phyloP scores from a whole-genome alignment of 30 jellyfish, hydroid and myxozoan genomes.

The Hydractinia symbiolongicarpus region DNA sequence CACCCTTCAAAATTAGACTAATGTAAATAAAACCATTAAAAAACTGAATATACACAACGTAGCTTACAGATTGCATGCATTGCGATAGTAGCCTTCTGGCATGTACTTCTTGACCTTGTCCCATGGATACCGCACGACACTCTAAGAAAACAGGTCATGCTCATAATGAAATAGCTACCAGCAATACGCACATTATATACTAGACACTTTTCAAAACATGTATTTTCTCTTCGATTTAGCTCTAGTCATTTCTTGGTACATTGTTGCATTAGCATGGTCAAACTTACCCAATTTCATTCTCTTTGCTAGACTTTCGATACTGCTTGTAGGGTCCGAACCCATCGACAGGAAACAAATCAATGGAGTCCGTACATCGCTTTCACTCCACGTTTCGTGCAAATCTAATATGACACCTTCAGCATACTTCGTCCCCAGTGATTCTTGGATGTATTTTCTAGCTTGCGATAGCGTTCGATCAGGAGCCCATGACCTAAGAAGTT shows the following conservation, averaged over 20 bases:
- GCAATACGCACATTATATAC: not conserved
- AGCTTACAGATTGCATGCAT: slow-evolving; percentile 28
- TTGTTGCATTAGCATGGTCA: not conserved
- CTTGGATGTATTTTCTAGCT: slow-evolving; percentile 78
- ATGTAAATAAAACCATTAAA: no score
- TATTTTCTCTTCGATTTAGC: no score
- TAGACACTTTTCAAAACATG: not conserved
- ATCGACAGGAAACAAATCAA: slow-evolving; percentile 73
- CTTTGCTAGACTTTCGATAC: slow-evolving; percentile 71
- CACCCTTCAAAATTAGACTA: no score
- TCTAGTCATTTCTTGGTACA: no score
- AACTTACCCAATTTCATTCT: slow-evolving; percentile 56
- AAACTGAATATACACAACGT: not conserved
- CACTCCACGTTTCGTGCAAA: slow-evolving; percentile 80
- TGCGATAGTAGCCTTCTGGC: slow-evolving; percentile 78
- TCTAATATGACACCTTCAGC: slow-evolving; percentile 72
- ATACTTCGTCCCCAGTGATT: slow-evolving; percentile 63
- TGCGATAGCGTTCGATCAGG: slow-evolving; percentile 88
- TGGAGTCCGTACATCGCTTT: slow-evolving; percentile 64
- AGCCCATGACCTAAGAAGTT: slow-evolving; percentile 56
- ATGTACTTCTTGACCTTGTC: slow-evolving; percentile 90
- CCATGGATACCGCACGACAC: slow-evolving; percentile 83
- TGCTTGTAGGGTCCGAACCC: slow-evolving; percentile 85
- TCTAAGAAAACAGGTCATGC: slow-evolving; percentile 7
- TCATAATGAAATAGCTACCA: not conserved